These are phyloP conservation scores for Mythimna albipuncta DNA, from an alignment of 2,888 invertebrate species.

Conservation along the genomic window DNA sequence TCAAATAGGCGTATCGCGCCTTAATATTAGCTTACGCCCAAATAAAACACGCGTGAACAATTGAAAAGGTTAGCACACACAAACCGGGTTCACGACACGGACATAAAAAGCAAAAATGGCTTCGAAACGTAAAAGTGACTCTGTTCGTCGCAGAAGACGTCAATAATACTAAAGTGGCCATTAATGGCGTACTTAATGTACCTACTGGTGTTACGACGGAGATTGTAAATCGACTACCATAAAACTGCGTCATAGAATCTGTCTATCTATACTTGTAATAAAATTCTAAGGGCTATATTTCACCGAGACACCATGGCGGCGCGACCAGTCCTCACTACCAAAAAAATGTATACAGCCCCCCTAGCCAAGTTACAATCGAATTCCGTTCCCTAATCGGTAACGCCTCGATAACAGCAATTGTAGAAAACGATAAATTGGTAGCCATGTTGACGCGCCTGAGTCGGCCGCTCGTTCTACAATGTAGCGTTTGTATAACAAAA, in stretches of 20 bases:
- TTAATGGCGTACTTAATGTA: slow-evolving; percentile 67
- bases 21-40: slow-evolving; percentile 15
- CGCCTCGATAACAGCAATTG: no score
- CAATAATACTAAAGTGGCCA: slow-evolving; percentile 82
- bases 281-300: slow-evolving; percentile 22
- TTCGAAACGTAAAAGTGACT: slow-evolving; percentile 75
- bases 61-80: slow-evolving; percentile 47
- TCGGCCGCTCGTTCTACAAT: no score
- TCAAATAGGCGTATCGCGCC: not conserved
- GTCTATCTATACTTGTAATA: slow-evolving; percentile 57
- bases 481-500: no score
- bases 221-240: slow-evolving; percentile 80
- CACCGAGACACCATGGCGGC: no score
- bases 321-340: no score
- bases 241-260: slow-evolving; percentile 69
- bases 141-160: slow-evolving; percentile 73
- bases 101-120: slow-evolving; percentile 71
- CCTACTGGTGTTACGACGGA: slow-evolving; percentile 72
- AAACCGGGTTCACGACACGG: slow-evolving; percentile 64
- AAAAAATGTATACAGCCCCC: no score
- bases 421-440: no score
- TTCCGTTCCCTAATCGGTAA: no score
- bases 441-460: no score
- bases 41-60: slow-evolving; percentile 40
- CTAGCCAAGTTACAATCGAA: no score